phyloP scores from a whole-genome alignment of 2,888 invertebrate species.

The Nomada fabriciana region DNA sequence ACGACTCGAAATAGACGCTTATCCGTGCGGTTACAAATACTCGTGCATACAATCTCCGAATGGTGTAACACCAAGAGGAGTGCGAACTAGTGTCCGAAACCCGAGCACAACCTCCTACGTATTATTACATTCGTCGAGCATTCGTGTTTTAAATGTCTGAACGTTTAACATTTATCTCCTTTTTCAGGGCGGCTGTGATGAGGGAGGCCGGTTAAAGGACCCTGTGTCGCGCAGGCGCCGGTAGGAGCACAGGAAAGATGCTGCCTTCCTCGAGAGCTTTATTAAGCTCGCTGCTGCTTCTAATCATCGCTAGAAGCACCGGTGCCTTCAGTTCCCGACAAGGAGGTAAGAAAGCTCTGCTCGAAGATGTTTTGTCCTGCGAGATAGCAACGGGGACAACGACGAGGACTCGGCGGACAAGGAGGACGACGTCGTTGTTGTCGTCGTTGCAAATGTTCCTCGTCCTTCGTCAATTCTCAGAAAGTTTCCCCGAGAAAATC shows the following conservation, averaged over 20 bases:
- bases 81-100: too few species aligned
- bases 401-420: background rate
- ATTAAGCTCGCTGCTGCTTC: constrained; percentile 81
- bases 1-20: too few species aligned
- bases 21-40: too few species aligned
- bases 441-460: background rate
- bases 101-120: too few species aligned
- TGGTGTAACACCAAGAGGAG: too few species aligned
- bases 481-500: constrained; percentile 49
- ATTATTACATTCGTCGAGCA: too few species aligned
- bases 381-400: constrained; percentile 30
- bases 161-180: constrained; percentile 52
- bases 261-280: constrained; percentile 79
- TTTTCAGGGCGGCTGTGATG: constrained; percentile 81
- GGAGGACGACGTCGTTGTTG: background rate
- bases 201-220: constrained; percentile 82
- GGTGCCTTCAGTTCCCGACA: constrained; percentile 80
- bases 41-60: too few species aligned
- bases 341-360: constrained; percentile 74
- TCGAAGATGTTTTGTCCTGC: constrained; percentile 51
- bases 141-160: constrained; percentile 2
- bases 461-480: constrained; percentile 47
- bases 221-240: constrained; percentile 79
- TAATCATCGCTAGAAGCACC: constrained; percentile 81
- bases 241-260: constrained; percentile 80